Evolutionary conservation across 1,140 invertebrate genomes (phyloP), one percentile per base, ranked within the genome.

Genomic region (Metaphire vulgaris): DNA sequence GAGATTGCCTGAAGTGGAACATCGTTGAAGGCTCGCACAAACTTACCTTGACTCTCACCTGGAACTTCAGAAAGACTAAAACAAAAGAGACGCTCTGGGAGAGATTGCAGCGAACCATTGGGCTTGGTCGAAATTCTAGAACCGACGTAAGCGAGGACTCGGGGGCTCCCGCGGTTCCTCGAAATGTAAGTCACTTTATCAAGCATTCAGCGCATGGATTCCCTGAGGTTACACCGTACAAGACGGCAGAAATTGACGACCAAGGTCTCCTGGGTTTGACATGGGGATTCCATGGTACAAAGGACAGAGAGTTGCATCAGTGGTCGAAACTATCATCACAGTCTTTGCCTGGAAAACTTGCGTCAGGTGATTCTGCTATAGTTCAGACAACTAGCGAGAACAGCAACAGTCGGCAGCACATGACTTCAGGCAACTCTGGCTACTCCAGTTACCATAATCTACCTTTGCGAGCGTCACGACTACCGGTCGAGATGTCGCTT

Each of bases 1-100:
- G 67, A 33, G 76, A 76, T 70, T 76, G 71, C 69, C 70, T 76
- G 21, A 76, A 76, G 70, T 76, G 76, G 76, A 73, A 33, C 16
- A 64, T 76, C 26, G 26, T 41, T 2, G 76, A 76, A 30, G 29
- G 69, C n/a, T 76, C 76, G 2, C 76, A 76, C 64, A 76, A 76
- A 65, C 67, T 76, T 34, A 76, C 67, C 26, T 28, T 76, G 26
- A 74, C 76, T 16, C 71, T 76, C 26, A 76, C 69, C 0, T 76
- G 76, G 76, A 68, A 72, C 67, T 66, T 56, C 33, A n/a, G 56
- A n/a, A 34, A 76, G 21, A 32, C 15, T 31, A 66, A 33, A 16
- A 66, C 30, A n/a, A 76, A 76, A 66, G 69, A 76, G 56, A 76
- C 67, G 1, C 69, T 76, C 34, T 72, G 69, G 69, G 71, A 73